Evolutionary conservation across 2,888 invertebrate genomes (phyloP).

Genomic region (Gymnoscelis rufifasciata): DNA sequence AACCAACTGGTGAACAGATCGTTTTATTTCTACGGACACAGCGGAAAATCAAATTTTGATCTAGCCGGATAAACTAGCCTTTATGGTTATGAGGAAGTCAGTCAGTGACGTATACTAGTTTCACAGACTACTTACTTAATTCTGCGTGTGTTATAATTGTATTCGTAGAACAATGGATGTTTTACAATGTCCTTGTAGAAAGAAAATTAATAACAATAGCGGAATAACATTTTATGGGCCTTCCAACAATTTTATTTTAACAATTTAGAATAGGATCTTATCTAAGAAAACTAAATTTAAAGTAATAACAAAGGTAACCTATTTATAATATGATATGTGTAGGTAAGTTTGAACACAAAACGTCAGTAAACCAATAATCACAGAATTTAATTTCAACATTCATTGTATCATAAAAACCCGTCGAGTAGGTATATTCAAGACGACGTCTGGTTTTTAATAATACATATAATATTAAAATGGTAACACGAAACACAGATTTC

Average conservation of each 20-base stretch:
- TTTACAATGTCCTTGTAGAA: conserved; percentile 25
- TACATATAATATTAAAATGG: conserved; percentile 10
- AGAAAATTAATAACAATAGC: conserved; percentile 35
- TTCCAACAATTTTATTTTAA: conserved; percentile 4
- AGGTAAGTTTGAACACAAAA: too few species aligned
- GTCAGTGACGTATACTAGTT: conserved; percentile 31
- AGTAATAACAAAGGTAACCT: too few species aligned
- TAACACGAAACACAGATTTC: conserved; percentile 26
- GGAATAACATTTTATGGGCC: conserved; percentile 25
- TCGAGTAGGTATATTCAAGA: too few species aligned
- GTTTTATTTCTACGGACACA: conserved; percentile 11
- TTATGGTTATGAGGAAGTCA: conserved; percentile 39
- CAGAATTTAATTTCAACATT: too few species aligned
- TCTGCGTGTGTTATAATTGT: conserved; percentile 38
- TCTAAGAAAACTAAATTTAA: too few species aligned
- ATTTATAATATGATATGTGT: too few species aligned
- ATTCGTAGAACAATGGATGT: conserved; percentile 35
- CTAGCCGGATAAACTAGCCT: conserved; percentile 30
- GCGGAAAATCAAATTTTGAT: conserved; percentile 24
- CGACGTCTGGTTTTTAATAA: too few species aligned
- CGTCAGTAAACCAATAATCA: too few species aligned
- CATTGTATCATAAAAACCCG: too few species aligned
- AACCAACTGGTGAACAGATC: conserved; percentile 3
- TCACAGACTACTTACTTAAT: conserved; percentile 31
- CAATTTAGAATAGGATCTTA: too few species aligned